Percentiles rank a stretch among this genome's conserved stretches.
Conservation (phyloP, 2,888 invertebrate genomes). For the Torymus auratus region DNA sequence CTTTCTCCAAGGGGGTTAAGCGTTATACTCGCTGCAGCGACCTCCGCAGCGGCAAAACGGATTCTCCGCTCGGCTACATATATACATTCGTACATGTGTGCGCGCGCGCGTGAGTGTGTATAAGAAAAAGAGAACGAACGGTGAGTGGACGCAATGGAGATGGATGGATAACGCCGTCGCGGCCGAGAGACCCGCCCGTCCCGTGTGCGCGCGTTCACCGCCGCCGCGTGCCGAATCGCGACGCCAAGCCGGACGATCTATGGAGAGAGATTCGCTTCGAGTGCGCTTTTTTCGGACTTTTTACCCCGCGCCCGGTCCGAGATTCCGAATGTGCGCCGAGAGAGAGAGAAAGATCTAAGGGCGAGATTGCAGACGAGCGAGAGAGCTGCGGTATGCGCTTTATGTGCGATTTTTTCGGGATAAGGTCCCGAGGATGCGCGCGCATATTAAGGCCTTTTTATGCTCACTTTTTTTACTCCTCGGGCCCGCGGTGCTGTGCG, state of each 20-base stretch:
- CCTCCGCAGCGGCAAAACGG: background rate
- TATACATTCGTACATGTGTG: too few species aligned
- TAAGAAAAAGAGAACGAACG: constrained; percentile 51
- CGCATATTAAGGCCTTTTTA: background rate
- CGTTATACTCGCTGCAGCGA: constrained; percentile 19
- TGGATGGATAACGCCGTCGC: constrained; percentile 37
- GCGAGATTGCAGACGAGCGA: background rate
- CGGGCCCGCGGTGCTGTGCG: background rate
- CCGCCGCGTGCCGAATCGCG: constrained; percentile 23
- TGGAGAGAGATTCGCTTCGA: background rate
- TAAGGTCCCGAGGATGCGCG: too few species aligned
- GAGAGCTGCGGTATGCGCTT: constrained; percentile 8
- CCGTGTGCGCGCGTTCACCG: background rate
- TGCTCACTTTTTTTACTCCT: background rate
- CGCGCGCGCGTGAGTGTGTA: background rate
- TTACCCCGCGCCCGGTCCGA: background rate
- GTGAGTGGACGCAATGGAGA: constrained; percentile 29
- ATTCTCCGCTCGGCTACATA: background rate
- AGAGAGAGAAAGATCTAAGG: constrained; percentile 3
- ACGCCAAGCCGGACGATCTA: background rate
- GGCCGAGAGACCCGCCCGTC: too few species aligned
- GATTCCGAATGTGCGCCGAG: constrained; percentile 13
- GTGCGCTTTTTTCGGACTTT: background rate
- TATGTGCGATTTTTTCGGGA: constrained; percentile 1
- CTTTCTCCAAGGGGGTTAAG: constrained; percentile 16